Percentiles rank a stretch among this genome's conserved stretches.
These are phyloP conservation scores for Tortricodes alternella DNA, from an alignment of 2,888 invertebrate genomes.

Conservation along the genomic window DNA sequence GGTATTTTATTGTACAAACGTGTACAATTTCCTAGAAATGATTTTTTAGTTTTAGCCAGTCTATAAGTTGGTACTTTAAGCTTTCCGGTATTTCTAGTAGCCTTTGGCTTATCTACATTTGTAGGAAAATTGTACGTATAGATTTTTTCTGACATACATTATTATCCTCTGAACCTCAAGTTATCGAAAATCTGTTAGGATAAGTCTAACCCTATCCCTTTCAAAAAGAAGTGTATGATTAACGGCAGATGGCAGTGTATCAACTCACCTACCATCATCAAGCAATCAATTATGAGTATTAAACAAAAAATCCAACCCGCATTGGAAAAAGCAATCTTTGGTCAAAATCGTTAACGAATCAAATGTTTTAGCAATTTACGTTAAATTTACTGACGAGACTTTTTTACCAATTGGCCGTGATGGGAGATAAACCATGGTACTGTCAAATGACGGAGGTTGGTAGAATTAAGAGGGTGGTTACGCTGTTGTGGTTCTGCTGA, in stretches of 20 bases:
- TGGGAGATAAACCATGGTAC: slow-evolving; percentile 18
- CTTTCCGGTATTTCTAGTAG: too few species aligned
- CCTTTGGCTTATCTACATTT: too few species aligned
- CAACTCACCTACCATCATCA: slow-evolving; percentile 17
- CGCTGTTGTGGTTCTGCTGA: not conserved
- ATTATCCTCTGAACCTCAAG: too few species aligned
- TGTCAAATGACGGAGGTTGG: not conserved
- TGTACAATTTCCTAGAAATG: too few species aligned
- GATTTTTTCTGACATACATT: too few species aligned
- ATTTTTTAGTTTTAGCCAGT: too few species aligned
- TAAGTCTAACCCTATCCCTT: not conserved
- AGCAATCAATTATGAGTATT: slow-evolving; percentile 8
- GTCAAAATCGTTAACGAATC: slow-evolving; percentile 31
- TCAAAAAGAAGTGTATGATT: not conserved
- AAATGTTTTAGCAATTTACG: slow-evolving; percentile 35
- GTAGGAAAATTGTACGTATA: too few species aligned
- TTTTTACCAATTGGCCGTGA: slow-evolving; percentile 36
- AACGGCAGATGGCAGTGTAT: not conserved
- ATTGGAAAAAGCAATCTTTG: slow-evolving; percentile 35
- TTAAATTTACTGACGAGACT: slow-evolving; percentile 30
- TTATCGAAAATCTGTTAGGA: not conserved
- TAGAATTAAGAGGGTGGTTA: not conserved
- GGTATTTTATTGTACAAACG: too few species aligned
- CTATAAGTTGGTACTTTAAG: too few species aligned
- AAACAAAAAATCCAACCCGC: slow-evolving; percentile 33